These are phyloP conservation scores for Camelus bactrianus DNA, from an alignment of 2,113 vertebrate species.

Conservation along the genomic window DNA sequence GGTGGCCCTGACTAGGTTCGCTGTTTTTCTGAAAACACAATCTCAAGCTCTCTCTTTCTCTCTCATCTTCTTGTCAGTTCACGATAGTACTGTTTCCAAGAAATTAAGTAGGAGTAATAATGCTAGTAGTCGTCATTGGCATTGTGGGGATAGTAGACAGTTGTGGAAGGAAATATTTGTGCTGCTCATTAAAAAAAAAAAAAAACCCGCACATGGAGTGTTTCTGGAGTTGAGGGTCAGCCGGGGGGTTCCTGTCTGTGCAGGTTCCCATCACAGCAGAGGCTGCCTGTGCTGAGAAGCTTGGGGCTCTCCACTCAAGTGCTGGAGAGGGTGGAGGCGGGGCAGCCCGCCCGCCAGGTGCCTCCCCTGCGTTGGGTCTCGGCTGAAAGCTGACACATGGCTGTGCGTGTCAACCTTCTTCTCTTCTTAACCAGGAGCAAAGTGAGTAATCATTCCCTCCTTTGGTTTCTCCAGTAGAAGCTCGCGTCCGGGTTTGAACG, in stretches of 20 bases:
- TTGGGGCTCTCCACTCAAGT: rapidly evolving
- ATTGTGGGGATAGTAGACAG: rapidly evolving
- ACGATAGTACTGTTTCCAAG: rapidly evolving
- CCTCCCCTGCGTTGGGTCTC: too few relatives aligned
- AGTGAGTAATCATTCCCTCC: too few relatives aligned
- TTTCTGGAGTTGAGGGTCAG: background rate
- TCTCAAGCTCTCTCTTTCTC: background rate
- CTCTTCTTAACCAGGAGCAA: background rate
- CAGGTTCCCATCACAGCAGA: rapidly evolving
- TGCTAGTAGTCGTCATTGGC: rapidly evolving
- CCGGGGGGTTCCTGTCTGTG: rapidly evolving
- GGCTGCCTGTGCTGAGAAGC: background rate
- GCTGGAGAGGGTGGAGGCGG: rapidly evolving
- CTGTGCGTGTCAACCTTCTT: background rate
- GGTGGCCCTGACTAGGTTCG: rapidly evolving
- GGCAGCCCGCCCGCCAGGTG: background rate
- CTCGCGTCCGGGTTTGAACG: rapidly evolving
- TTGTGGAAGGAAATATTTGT: rapidly evolving
- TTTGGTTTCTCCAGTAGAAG: background rate
- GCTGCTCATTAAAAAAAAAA: too few relatives aligned
- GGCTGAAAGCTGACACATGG: rapidly evolving
- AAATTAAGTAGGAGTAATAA: rapidly evolving
- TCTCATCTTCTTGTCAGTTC: background rate
- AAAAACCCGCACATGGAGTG: rapidly evolving
- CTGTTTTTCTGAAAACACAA: background rate